These are phyloP conservation scores for Drosophila gunungcola DNA, from an alignment of 1,140 invertebrate species.

Conservation along the genomic window DNA sequence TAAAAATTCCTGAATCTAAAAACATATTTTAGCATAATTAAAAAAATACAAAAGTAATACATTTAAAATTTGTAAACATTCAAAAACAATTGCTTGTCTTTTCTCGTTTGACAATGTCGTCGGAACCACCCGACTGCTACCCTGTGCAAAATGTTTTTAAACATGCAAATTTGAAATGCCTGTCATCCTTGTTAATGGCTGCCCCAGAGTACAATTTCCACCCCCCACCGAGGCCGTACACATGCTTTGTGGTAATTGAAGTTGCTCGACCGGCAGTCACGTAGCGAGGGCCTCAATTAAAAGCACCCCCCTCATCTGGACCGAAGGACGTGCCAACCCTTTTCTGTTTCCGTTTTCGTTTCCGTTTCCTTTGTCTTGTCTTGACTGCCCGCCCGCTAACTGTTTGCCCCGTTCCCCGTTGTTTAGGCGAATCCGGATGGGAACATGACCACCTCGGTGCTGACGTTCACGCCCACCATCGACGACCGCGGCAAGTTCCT, in stretches of 20 bases:
- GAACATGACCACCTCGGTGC: constrained; percentile 93
- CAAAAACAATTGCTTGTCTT: too few species aligned
- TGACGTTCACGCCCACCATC: constrained; percentile 92
- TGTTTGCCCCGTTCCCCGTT: constrained; percentile 30
- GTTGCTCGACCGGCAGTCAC: constrained; percentile 74
- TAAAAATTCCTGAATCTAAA: too few species aligned
- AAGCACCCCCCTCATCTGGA: constrained; percentile 58
- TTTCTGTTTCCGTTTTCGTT: constrained; percentile 21
- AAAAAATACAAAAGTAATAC: too few species aligned
- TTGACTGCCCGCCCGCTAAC: constrained; percentile 50
- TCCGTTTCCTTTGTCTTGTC: constrained; percentile 50
- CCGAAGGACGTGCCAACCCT: constrained; percentile 62
- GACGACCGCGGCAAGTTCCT: constrained; percentile 93
- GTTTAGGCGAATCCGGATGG: constrained; percentile 90
- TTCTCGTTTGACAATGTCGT: neutral
- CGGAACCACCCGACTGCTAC: constrained; percentile 16
- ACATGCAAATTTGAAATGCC: constrained; percentile 67
- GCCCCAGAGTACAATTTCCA: constrained; percentile 33
- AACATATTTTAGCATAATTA: too few species aligned
- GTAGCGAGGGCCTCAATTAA: constrained; percentile 74
- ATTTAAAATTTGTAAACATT: too few species aligned
- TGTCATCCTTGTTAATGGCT: constrained; percentile 61
- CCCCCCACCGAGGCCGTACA: constrained; percentile 26
- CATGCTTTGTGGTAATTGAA: constrained; percentile 81
- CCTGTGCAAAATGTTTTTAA: constrained; percentile 53